phyloP scores from a whole-genome alignment of 2,888 invertebrate genomes.

The Onthophagus sagittarius region DNA sequence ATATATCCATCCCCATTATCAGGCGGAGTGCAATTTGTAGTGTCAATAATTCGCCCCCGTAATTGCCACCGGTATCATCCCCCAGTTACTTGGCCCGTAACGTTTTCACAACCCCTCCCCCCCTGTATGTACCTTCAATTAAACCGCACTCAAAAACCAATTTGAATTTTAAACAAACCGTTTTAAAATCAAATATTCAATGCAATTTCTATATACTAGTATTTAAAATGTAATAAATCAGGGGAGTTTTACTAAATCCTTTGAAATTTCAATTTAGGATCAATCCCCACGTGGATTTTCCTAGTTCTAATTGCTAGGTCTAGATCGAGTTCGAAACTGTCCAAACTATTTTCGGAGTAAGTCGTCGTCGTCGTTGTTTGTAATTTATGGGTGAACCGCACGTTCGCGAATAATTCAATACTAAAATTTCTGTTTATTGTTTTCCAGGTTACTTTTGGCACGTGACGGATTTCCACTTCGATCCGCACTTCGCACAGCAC shows the following conservation, averaged over 20 bases:
- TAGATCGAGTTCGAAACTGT: neutral
- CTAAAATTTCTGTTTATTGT: slow-evolving; percentile 27
- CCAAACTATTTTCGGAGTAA: neutral
- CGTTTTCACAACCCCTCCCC: neutral
- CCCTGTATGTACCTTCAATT: neutral
- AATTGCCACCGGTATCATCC: neutral
- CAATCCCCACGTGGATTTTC: neutral
- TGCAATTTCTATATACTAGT: no score
- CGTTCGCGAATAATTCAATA: neutral
- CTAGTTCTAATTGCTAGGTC: neutral
- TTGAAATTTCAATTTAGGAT: neutral
- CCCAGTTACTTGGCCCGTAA: neutral
- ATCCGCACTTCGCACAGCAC: slow-evolving; percentile 74
- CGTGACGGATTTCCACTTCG: slow-evolving; percentile 89
- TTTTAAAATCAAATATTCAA: no score
- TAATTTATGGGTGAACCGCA: neutral
- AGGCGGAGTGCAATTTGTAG: slow-evolving; percentile 13
- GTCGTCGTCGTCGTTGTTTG: neutral
- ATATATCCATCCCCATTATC: slow-evolving; percentile 8
- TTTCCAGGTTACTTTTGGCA: slow-evolving; percentile 94
- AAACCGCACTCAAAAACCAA: no score
- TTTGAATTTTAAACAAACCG: no score
- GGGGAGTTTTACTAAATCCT: neutral
- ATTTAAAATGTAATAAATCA: no score
- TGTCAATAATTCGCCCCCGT: slow-evolving; percentile 16